A percentile compares a stretch with the other conserved stretches of the same genome.
Conservation (phyloP, 2,113 vertebrate species). For the Meles meles region DNA sequence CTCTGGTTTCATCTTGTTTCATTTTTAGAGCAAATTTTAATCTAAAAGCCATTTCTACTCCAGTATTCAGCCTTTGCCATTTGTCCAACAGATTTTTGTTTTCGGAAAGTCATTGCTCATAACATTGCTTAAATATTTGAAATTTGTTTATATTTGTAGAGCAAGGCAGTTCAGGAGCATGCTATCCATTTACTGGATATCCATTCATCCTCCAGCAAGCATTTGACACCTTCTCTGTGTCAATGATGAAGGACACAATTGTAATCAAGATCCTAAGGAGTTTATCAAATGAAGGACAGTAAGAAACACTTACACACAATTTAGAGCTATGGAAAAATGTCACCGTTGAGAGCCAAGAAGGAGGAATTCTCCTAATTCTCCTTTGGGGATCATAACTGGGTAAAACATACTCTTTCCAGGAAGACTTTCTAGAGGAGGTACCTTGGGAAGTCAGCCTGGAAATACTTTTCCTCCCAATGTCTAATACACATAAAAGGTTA, state of each 20-base stretch:
- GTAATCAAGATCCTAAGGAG: not conserved
- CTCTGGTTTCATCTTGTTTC: too few relatives aligned
- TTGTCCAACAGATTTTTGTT: not conserved
- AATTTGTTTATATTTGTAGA: not conserved
- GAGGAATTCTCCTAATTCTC: not conserved
- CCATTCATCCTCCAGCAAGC: not conserved
- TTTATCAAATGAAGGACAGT: not conserved
- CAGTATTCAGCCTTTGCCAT: not conserved
- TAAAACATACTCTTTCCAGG: not conserved
- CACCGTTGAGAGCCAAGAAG: not conserved
- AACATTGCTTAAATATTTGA: not conserved
- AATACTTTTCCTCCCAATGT: not conserved
- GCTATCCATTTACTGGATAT: not conserved
- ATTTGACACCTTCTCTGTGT: not conserved
- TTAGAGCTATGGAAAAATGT: not conserved
- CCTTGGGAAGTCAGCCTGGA: not conserved
- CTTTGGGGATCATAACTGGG: not conserved
- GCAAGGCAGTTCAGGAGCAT: not conserved
- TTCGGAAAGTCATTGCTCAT: not conserved
- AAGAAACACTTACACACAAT: not conserved
- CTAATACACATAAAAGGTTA: not conserved
- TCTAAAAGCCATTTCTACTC: not conserved
- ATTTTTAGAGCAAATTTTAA: not conserved
- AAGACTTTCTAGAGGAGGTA: not conserved
- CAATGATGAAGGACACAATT: not conserved